Percentiles rank a stretch among this genome's conserved stretches.
Evolutionary conservation across 2,113 vertebrate species (phyloP).

Genomic region (Labeo catla): DNA sequence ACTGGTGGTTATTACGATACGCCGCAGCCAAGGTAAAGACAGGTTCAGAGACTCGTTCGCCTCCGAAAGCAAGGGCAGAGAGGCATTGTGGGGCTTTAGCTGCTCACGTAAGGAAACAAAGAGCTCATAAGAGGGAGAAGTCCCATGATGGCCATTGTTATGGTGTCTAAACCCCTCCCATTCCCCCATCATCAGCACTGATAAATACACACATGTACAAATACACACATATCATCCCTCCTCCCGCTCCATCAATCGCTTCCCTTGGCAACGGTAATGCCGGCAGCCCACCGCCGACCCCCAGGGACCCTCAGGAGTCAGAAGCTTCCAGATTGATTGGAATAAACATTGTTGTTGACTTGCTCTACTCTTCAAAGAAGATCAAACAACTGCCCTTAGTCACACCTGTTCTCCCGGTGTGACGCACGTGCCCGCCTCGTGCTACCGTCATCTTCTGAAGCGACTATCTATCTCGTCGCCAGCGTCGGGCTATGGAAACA

Average conservation of each 20-base stretch:
- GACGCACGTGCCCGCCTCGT: conserved; percentile 70
- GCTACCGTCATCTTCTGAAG: conserved; percentile 67
- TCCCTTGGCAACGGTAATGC: conserved; percentile 50
- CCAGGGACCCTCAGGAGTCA: conserved; percentile 62
- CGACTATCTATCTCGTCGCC: conserved; percentile 51
- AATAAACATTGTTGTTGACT: conserved; percentile 73
- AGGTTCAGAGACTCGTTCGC: background rate
- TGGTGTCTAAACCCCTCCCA: conserved; percentile 42
- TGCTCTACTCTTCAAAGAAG: conserved; percentile 72
- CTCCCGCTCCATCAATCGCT: conserved; percentile 42
- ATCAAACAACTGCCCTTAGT: conserved; percentile 79
- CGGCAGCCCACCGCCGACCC: conserved; percentile 50
- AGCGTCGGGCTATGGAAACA: conserved; percentile 36
- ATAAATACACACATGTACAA: conserved; percentile 35
- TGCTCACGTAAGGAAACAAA: conserved; percentile 37
- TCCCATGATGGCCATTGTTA: conserved; percentile 56
- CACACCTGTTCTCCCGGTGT: conserved; percentile 78
- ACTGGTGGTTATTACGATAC: background rate
- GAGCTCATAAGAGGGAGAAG: conserved; percentile 18
- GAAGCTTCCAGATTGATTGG: conserved; percentile 67
- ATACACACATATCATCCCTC: conserved; percentile 19
- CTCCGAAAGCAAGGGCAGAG: conserved; percentile 31
- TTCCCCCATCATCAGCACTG: conserved; percentile 11
- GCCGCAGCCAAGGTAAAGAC: background rate
- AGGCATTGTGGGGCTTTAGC: conserved; percentile 3